Evolutionary conservation across 2,113 vertebrate genomes (phyloP).

Genomic region (Ardeotis arabs): DNA sequence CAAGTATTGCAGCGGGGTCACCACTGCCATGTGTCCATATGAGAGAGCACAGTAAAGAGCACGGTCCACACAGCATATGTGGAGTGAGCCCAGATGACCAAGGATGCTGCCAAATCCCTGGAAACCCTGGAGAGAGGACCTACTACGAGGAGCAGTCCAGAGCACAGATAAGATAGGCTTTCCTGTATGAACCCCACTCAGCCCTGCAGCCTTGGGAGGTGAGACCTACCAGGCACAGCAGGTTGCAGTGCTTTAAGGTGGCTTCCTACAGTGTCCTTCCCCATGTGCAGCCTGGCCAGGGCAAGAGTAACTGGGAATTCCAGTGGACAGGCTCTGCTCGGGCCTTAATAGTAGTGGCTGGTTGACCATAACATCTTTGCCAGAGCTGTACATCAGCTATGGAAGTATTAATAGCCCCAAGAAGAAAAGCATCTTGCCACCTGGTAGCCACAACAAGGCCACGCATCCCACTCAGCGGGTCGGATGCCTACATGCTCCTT

Average conservation of each 20-base stretch:
- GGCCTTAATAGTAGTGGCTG: fast-evolving
- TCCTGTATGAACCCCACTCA: not conserved
- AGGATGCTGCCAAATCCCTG: not conserved
- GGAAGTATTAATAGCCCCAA: not conserved
- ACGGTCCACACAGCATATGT: no score
- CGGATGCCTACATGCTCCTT: not conserved
- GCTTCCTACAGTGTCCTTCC: not conserved
- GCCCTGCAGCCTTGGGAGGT: fast-evolving
- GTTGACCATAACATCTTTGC: not conserved
- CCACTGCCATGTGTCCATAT: no score
- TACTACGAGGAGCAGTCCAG: not conserved
- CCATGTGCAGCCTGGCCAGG: not conserved
- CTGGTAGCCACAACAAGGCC: not conserved
- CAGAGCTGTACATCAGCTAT: not conserved
- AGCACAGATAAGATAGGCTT: not conserved
- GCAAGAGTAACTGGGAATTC: not conserved
- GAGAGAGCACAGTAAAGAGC: not conserved
- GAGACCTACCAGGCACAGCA: not conserved
- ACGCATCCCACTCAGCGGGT: not conserved
- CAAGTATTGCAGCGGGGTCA: fast-evolving
- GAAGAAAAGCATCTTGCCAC: not conserved
- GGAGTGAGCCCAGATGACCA: not conserved
- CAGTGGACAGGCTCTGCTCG: not conserved
- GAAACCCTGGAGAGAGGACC: not conserved
- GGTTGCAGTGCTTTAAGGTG: not conserved